Conservation (phyloP, 2,888 invertebrate species). For the Agrochola litura region DNA sequence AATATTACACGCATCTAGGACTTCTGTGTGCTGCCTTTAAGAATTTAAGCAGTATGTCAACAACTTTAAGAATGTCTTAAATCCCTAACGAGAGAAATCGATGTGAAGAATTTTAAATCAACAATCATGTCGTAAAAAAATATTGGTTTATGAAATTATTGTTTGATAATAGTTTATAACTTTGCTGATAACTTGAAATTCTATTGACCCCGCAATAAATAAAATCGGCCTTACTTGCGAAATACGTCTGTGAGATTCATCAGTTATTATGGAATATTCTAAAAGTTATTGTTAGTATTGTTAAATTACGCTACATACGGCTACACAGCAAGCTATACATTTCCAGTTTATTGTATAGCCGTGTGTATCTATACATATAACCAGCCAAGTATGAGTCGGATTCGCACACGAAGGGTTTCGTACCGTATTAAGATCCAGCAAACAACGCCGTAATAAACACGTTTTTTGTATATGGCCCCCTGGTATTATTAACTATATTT, state of each 20-base stretch:
- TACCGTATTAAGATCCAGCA: no score
- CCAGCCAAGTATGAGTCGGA: no score
- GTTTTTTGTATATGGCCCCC: no score
- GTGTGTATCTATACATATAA: no score
- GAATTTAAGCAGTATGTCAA: not conserved
- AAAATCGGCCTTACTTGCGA: not conserved
- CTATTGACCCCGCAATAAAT: not conserved
- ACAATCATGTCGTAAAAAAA: not conserved
- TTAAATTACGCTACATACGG: not conserved
- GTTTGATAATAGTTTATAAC: slow-evolving; percentile 5
- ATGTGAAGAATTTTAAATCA: not conserved
- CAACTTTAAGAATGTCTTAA: not conserved
- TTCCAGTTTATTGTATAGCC: no score
- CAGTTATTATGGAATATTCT: not conserved
- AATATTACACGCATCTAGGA: no score
- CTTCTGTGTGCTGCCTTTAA: no score
- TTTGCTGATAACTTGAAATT: slow-evolving; percentile 7
- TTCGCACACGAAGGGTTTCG: no score
- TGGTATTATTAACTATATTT: no score
- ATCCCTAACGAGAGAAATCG: not conserved
- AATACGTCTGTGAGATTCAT: not conserved
- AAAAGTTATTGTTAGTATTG: not conserved
- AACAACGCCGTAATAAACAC: no score
- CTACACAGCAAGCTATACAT: no score
- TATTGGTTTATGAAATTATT: not conserved